A percentile compares a stretch with the other conserved stretches of the same genome.
These are phyloP conservation scores for Sympetrum striolatum DNA, from an alignment of 2,888 invertebrate genomes.

Conservation along the genomic window DNA sequence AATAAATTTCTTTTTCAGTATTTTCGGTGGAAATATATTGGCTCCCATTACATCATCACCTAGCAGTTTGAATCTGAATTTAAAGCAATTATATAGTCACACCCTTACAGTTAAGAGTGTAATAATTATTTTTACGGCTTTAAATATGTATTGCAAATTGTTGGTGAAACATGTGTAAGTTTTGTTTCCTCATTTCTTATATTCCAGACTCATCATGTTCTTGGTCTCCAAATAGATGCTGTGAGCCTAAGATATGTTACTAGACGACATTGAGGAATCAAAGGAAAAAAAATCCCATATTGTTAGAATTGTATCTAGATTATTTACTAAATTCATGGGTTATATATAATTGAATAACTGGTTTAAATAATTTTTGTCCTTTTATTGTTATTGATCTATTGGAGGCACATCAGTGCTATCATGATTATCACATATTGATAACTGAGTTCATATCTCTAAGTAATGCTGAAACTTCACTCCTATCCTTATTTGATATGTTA, in stretches of 20 bases:
- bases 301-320: neutral
- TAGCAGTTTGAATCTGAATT: neutral
- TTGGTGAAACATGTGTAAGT: neutral
- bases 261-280: neutral
- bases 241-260: constrained; percentile 10
- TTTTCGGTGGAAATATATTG: no score
- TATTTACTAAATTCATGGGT: neutral
- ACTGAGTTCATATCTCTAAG: neutral
- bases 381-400: neutral
- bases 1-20: no score
- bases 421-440: neutral
- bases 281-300: neutral
- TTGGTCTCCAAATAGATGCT: constrained; percentile 71
- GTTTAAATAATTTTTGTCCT: neutral
- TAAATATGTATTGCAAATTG: no score
- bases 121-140: no score
- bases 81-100: neutral
- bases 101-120: no score
- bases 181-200: constrained; percentile 52
- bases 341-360: neutral
- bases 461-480: neutral
- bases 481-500: neutral
- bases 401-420: neutral
- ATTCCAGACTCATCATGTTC: constrained; percentile 83
- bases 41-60: no score